These are phyloP conservation scores for Nephrotoma guestfalica DNA, from an alignment of 2,888 invertebrate genomes.

Conservation along the genomic window DNA sequence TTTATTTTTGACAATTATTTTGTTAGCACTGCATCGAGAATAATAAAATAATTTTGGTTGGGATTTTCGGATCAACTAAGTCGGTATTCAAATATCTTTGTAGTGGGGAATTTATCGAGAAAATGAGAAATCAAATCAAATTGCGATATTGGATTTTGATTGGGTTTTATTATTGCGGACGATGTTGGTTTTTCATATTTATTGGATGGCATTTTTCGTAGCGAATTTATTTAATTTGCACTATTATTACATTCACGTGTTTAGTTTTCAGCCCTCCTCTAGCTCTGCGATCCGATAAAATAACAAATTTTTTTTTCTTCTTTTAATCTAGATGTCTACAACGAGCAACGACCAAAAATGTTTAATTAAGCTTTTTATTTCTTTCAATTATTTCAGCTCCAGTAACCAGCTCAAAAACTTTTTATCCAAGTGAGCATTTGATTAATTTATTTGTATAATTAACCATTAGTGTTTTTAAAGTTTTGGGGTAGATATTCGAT, in stretches of 20 bases:
- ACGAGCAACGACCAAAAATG: background rate
- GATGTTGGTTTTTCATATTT: background rate
- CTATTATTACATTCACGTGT: too few species aligned
- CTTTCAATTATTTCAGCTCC: background rate
- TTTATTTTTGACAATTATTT: background rate
- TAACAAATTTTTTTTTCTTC: background rate
- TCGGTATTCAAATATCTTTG: background rate
- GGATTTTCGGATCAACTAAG: background rate
- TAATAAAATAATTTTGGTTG: background rate
- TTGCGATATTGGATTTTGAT: background rate
- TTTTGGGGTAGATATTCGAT: background rate
- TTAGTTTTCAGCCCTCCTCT: too few species aligned
- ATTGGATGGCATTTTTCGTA: too few species aligned
- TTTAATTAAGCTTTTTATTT: background rate
- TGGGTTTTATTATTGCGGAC: background rate
- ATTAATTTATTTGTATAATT: background rate
- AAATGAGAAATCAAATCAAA: background rate
- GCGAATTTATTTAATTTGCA: too few species aligned
- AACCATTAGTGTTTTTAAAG: background rate
- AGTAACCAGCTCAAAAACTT: background rate
- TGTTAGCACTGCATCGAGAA: background rate
- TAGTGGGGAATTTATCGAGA: background rate
- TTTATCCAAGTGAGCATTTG: background rate
- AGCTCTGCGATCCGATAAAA: too few species aligned
- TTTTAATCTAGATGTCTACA: background rate